Conservation (phyloP, 2,797 vertebrate genomes). For the Trachops cirrhosus region DNA sequence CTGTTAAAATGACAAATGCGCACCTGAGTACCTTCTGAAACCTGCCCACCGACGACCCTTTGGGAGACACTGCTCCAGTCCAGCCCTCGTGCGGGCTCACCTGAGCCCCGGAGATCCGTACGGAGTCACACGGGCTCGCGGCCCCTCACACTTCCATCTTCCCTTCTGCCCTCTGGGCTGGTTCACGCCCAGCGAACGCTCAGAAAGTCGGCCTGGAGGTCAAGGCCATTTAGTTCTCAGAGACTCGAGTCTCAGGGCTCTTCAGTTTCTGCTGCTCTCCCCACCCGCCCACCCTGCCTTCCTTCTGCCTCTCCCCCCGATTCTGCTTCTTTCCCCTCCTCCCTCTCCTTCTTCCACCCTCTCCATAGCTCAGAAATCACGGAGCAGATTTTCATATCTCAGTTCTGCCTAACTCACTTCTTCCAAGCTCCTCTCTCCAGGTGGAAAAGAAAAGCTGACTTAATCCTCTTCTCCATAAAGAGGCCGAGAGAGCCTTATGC, state of each 20-base stretch:
- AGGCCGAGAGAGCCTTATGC: not conserved
- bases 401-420: not conserved
- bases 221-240: not conserved
- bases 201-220: not conserved
- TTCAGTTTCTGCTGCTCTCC: not conserved
- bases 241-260: not conserved
- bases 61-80: accelerated
- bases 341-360: not conserved
- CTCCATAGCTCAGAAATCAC: not conserved
- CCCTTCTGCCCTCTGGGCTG: not conserved
- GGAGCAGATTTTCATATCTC: not conserved
- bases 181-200: not conserved
- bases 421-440: not conserved
- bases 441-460: not conserved
- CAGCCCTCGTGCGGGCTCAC: accelerated
- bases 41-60: not conserved
- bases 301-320: not conserved
- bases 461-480: not conserved
- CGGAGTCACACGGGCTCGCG: accelerated
- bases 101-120: not conserved
- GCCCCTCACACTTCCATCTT: accelerated
- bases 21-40: not conserved
- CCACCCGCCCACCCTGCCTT: not conserved
- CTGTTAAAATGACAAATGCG: not conserved
- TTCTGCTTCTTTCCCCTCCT: not conserved